A percentile compares a stretch with the other conserved stretches of the same genome.
Conservation (phyloP, 2,888 invertebrate species). For the Macrophya annulata region DNA sequence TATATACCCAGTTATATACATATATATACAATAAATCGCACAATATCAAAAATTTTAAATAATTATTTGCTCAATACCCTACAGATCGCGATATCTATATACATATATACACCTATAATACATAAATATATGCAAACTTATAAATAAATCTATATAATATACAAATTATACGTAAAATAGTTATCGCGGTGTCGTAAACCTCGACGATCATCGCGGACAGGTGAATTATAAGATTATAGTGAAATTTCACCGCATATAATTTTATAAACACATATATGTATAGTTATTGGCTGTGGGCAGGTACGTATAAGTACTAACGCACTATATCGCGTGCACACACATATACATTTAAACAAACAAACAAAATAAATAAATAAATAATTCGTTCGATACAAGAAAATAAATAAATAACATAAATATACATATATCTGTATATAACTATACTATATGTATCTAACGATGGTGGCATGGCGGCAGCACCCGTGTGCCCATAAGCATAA, state of each 20-base stretch:
- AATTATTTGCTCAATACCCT: background rate
- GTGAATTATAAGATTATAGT: background rate
- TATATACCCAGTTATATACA: no score
- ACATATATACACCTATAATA: background rate
- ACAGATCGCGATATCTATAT: background rate
- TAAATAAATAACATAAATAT: slow-evolving; percentile 13
- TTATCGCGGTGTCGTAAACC: slow-evolving; percentile 3
- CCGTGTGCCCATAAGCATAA: slow-evolving; percentile 18
- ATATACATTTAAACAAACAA: background rate
- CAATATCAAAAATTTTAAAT: no score
- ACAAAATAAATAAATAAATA: background rate
- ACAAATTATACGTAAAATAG: background rate
- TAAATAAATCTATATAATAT: background rate
- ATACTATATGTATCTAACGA: background rate
- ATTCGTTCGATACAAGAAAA: background rate
- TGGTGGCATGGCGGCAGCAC: background rate
- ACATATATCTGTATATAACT: background rate
- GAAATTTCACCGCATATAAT: background rate
- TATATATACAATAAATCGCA: no score
- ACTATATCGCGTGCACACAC: background rate
- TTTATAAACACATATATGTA: background rate
- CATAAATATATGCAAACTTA: background rate
- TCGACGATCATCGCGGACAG: background rate
- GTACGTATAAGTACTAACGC: background rate
- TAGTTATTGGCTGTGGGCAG: background rate